Evolutionary conservation across 1,140 invertebrate species (phyloP).

Genomic region (Lethocerus indicus): DNA sequence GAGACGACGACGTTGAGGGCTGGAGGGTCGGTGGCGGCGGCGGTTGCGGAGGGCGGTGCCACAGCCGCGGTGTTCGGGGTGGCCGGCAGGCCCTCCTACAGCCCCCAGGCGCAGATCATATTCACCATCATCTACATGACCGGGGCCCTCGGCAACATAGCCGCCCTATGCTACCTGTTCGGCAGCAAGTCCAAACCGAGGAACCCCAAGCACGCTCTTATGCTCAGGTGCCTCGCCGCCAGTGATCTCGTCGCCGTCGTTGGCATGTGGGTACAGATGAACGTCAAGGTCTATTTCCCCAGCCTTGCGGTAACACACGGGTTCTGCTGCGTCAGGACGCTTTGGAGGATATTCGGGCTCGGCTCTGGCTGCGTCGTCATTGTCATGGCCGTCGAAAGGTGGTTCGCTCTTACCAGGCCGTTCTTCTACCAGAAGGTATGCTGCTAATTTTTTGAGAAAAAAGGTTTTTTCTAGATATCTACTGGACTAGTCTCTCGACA

Average conservation of each 20-base stretch:
- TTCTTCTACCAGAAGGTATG: conserved; percentile 80
- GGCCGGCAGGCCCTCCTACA: conserved; percentile 16
- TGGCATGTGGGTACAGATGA: conserved; percentile 35
- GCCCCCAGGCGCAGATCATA: conserved; percentile 25
- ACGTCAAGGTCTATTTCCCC: conserved; percentile 32
- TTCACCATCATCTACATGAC: conserved; percentile 34
- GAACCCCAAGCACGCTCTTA: conserved; percentile 60
- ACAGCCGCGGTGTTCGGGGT: neutral
- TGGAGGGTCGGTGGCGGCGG: neutral
- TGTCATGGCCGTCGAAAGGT: conserved; percentile 72
- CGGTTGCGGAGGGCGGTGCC: neutral
- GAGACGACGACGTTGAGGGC: neutral
- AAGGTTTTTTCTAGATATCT: too few relatives aligned
- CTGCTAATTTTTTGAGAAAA: too few relatives aligned
- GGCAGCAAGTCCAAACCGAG: conserved; percentile 21
- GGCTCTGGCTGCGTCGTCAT: conserved; percentile 72
- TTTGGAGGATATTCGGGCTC: conserved; percentile 63
- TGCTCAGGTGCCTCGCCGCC: conserved; percentile 55
- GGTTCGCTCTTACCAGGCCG: conserved; percentile 67
- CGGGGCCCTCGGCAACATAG: conserved; percentile 38
- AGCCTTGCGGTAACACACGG: conserved; percentile 19
- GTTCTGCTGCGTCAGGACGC: conserved; percentile 49
- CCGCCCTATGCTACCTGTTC: conserved; percentile 38
- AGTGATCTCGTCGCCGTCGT: conserved; percentile 57
- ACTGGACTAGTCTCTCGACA: too few relatives aligned